Percentiles rank a stretch among this genome's conserved stretches.
Conservation (phyloP, 2,113 vertebrate genomes). For the Vimba vimba region DNA sequence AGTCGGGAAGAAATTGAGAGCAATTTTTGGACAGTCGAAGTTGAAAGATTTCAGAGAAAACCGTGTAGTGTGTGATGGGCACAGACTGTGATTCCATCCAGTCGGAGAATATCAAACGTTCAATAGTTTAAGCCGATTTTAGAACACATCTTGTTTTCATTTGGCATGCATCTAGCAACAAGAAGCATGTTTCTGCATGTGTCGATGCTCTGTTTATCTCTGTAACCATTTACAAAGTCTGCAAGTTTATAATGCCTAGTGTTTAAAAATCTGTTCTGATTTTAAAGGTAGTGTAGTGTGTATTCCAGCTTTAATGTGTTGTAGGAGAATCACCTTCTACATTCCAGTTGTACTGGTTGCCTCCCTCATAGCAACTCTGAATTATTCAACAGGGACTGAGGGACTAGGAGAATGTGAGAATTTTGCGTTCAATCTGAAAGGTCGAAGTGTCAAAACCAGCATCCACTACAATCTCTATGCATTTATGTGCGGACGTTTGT, state of each 20-base stretch:
- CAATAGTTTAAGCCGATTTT: neutral
- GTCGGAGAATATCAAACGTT: neutral
- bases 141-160: too few relatives aligned
- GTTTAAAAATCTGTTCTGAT: neutral
- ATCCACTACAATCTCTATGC: slow-evolving; percentile 48
- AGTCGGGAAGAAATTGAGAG: neutral
- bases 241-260: neutral
- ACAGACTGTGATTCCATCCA: neutral
- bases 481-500: slow-evolving; percentile 24
- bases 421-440: neutral
- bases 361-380: neutral
- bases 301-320: neutral
- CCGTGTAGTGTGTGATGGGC: neutral
- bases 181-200: too few relatives aligned
- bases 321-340: neutral
- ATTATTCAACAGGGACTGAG: neutral
- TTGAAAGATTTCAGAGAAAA: neutral
- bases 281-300: neutral
- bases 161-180: neutral
- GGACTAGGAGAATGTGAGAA: neutral
- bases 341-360: slow-evolving; percentile 15
- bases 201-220: neutral
- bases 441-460: slow-evolving; percentile 34
- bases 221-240: too few relatives aligned
- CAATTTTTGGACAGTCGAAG: neutral